Evolutionary conservation across 1,140 invertebrate species (phyloP), one percentile per base, ranked within the genome.

Genomic region (Drosophila pseudoananassae): DNA sequence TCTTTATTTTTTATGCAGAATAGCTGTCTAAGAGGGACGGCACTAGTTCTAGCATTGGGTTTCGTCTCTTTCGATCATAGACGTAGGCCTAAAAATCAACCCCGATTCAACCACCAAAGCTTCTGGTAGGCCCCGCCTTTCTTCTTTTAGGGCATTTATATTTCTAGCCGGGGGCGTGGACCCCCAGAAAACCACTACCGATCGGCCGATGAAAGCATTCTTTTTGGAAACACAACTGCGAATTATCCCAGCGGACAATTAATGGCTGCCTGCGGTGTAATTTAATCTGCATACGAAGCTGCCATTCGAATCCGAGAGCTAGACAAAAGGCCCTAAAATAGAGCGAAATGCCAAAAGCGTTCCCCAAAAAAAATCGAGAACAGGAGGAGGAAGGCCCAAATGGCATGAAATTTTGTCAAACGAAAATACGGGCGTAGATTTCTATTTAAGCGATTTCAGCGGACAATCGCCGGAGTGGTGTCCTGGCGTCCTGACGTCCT

Each of bases 361-460:
- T 36, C 4, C 33, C 10, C 33, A 10, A 36, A n/a, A 50, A 55
- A 70, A 69, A 69, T 56, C 49, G 40, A 45, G 53, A 29, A 12
- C n/a, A 33, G 17, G 43, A 17, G 47, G 38, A 73, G 49, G 59
- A 52, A 43, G 31, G n/a, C 38, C 23, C 52, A 75, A 71, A 83
- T 78, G 79, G 51, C 40, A 74, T 58, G 58, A 78, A 78, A 83
- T 87, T 63, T 81, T 85, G 75, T 87, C 75, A 87, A 87, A 88
- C 75, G 75, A 88, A 80, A 87, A 87, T 82, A 88, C 82, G 82
- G 82, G 82, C 78, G 71, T 72, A 78, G 78, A 87, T 87, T 87
- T 87, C 78, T 78, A 82, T 85, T 87, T 17, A 78, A 85, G 65
- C 65, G 33, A 31, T 61, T 64, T 47, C 47, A 17, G 60, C 45